Percentiles rank a stretch among this genome's conserved stretches.
phyloP scores from a whole-genome alignment of 2,113 vertebrate species.

The Phalacrocorax pelagicus region DNA sequence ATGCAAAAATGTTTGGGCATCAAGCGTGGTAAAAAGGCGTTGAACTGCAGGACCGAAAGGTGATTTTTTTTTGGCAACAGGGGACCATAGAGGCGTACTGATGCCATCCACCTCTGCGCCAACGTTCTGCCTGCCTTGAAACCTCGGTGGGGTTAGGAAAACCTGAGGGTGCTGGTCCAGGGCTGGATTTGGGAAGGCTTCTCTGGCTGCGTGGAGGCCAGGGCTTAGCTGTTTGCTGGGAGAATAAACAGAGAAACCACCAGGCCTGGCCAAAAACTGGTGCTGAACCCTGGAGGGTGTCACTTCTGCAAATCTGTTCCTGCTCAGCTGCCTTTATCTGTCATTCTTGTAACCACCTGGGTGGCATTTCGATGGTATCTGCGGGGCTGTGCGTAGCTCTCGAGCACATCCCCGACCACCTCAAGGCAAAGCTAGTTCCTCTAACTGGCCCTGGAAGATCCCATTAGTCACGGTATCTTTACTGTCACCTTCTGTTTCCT shows the following conservation, averaged over 20 bases:
- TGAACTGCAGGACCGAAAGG: neutral
- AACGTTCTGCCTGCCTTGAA: fast-evolving
- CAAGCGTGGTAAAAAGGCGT: fast-evolving
- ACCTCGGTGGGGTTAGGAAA: fast-evolving
- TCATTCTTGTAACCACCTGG: neutral
- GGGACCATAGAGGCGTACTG: fast-evolving
- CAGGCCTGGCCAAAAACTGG: neutral
- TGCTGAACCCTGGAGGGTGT: neutral
- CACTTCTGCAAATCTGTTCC: constrained; percentile 54
- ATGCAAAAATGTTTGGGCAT: fast-evolving
- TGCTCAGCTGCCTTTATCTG: neutral
- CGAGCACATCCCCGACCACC: constrained; percentile 11
- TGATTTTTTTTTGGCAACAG: neutral
- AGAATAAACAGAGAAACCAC: neutral
- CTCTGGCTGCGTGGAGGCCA: neutral
- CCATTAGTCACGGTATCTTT: constrained; percentile 53
- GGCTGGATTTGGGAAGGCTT: neutral
- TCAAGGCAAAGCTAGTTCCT: constrained; percentile 28
- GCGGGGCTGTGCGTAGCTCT: neutral
- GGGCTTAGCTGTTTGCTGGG: neutral
- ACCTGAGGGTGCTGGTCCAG: neutral
- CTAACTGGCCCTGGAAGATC: neutral
- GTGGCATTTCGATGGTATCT: neutral
- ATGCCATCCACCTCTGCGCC: neutral
- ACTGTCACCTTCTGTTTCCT: constrained; percentile 64